Evolutionary conservation across 2,888 invertebrate genomes (phyloP), one percentile per base, ranked within the genome.

Genomic region (Drosophila greeni): DNA sequence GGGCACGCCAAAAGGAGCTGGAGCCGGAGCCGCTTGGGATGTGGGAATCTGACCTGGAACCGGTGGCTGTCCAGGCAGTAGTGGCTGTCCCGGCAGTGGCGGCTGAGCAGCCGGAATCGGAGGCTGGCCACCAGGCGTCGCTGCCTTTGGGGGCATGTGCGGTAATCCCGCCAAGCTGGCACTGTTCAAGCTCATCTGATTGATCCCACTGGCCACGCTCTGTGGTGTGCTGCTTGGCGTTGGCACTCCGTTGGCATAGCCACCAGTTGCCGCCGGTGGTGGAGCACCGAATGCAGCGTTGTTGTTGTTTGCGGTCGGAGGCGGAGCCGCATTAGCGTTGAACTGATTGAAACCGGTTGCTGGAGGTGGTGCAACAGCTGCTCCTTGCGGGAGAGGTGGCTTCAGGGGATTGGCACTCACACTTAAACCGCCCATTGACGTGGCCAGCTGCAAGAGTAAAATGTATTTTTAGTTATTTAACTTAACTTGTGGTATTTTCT

Each of bases 111-210:
- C 74, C 2, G 55, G 37, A 2, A 49, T 11, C 1, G 55, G 55
- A 3, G 66, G 65, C 16, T 66, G 66, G 2, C 31, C 45, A 20
- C 16, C 42, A 4, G 69, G 61, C 12, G 66, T 59, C 0, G 75
- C 66, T 24, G 80, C 20, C 51, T 83, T 86, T 24, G 82, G 80
- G 49, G 88, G 88, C 88, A 88, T 87, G 48, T 88, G 87, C 9
- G 88, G 88, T 72, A 88, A 73, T 6, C 73, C 90, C 51, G 85
- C 82, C 60, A 87, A 68, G 49, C 66, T 85, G 39, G 83, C 81
- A 51, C 86, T 87, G 48, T 85, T 87, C 7, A 88, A 68, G 26
- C 82, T 84, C 88, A 87, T 87, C 76, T 87, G 87, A 57, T 84
- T 80, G 0, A 72, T 70, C 7, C 83, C 82, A 42, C 80, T 75